phyloP scores from a whole-genome alignment of 2,113 vertebrate genomes.

The Phrynosoma blainvillii region DNA sequence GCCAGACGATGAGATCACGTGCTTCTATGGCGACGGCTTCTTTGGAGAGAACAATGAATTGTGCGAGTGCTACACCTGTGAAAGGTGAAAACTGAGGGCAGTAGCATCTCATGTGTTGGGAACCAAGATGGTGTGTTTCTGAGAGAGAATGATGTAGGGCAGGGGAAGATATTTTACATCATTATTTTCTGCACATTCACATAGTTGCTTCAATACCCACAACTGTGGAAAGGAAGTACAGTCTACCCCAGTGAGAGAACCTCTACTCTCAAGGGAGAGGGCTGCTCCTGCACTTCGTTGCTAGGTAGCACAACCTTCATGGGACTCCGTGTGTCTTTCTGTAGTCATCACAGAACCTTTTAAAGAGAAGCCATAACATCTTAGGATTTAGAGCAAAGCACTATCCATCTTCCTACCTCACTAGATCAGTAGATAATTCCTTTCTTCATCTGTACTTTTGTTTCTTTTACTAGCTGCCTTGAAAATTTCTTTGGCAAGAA shows the following conservation, averaged over 20 bases:
- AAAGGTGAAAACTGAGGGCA: conserved; percentile 78
- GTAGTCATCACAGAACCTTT: neutral
- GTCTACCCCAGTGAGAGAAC: neutral
- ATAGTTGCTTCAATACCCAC: neutral
- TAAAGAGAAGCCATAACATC: neutral
- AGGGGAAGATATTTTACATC: neutral
- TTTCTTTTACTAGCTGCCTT: neutral
- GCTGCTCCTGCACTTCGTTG: neutral
- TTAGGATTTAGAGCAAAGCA: neutral
- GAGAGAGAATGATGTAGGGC: neutral
- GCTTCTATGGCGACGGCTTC: conserved; percentile 94
- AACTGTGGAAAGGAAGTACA: neutral
- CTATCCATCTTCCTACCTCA: neutral
- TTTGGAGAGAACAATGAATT: conserved; percentile 93
- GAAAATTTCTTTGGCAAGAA: neutral
- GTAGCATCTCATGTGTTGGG: neutral
- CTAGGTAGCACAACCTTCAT: neutral
- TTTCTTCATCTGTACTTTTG: neutral
- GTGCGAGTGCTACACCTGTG: conserved; percentile 93
- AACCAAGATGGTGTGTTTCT: neutral
- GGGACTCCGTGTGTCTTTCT: neutral
- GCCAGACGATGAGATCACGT: conserved; percentile 92
- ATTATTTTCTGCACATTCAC: neutral
- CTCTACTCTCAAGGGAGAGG: neutral
- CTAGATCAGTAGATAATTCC: neutral